These are phyloP conservation scores for Gallinago nigripennis DNA, from an alignment of 2,797 vertebrate species.

Conservation along the genomic window DNA sequence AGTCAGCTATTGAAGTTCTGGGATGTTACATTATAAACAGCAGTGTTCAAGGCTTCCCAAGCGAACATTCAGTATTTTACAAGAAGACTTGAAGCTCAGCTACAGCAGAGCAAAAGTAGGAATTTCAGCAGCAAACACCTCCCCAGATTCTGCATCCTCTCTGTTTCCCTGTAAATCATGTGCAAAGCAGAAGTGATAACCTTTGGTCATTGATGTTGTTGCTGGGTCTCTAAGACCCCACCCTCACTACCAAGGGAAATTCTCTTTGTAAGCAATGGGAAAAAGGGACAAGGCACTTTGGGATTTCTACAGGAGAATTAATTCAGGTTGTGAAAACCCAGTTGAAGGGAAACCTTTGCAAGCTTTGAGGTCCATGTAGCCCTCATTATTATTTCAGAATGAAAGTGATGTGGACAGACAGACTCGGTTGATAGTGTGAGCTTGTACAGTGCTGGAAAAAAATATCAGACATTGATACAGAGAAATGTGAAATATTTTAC, in stretches of 20 bases:
- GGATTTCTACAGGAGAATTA: background rate
- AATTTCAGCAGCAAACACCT: background rate
- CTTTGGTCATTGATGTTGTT: background rate
- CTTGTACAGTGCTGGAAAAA: background rate
- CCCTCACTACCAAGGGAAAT: background rate
- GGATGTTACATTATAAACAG: background rate
- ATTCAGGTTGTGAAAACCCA: background rate
- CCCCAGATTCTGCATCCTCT: background rate
- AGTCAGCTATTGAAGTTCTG: background rate
- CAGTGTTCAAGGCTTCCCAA: background rate
- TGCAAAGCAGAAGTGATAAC: background rate
- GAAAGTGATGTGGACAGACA: constrained; percentile 5
- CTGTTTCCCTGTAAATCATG: constrained; percentile 1
- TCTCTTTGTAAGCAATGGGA: background rate
- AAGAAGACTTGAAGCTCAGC: background rate
- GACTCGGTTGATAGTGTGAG: background rate
- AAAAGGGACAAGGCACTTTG: background rate
- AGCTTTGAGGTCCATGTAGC: background rate
- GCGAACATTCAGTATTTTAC: background rate
- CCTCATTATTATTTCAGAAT: constrained; percentile 16
- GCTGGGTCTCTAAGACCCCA: background rate
- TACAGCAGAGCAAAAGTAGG: background rate
- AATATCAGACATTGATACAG: constrained; percentile 1
- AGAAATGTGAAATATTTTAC: constrained; percentile 28
- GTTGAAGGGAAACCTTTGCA: background rate